Evolutionary conservation across 2,888 invertebrate genomes (phyloP), one percentile per base, ranked within the genome.

Genomic region (Lepidochrysops patricia): DNA sequence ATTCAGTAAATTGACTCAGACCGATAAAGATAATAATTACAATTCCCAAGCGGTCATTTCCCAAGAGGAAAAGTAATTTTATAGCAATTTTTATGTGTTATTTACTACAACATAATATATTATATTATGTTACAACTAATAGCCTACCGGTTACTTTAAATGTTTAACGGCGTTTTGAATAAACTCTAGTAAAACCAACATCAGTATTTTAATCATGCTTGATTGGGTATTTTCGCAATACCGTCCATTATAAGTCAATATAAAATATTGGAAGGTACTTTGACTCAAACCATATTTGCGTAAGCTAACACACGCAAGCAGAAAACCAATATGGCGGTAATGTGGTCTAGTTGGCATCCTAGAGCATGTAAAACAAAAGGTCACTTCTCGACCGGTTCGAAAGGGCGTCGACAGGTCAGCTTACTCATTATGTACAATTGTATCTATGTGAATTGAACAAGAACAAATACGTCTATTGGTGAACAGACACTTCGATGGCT

Each of bases 341-440:
- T 54, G 60, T 56, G 63, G 64, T 64, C 63, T 57, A 60, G 60
- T 59, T 58, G 61, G 64, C 63, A 65, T 62, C 64, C 65, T 65
- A 65, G 62, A 61, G 61, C 62, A 43, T 60, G 64, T 66, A 64
- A 62, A 57, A 62, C 65, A 75, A 86, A 87, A 87, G 86, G 86
- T 86, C 79, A 86, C 73, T 79, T 78, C 83, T 74, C 73, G 74
- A 74, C 76, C 74, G 72, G 68, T 72, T 71, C 67, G 66, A 72
- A 77, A 80, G 84, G 79, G 78, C 79, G 70, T 75, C 75, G 80
- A 76, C 77, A 82, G 34, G 50, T 58, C 52, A 64, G 69, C 68
- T 61, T 63, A 60, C 62, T 59, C 64, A 63, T 57, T 35, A 57
- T 62, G 61, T 58, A 58, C 60, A 59, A n/a, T n/a, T 43, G 23